These are phyloP conservation scores for Turdus rufiventris DNA, from an alignment of 2,113 vertebrate species.

Conservation along the genomic window DNA sequence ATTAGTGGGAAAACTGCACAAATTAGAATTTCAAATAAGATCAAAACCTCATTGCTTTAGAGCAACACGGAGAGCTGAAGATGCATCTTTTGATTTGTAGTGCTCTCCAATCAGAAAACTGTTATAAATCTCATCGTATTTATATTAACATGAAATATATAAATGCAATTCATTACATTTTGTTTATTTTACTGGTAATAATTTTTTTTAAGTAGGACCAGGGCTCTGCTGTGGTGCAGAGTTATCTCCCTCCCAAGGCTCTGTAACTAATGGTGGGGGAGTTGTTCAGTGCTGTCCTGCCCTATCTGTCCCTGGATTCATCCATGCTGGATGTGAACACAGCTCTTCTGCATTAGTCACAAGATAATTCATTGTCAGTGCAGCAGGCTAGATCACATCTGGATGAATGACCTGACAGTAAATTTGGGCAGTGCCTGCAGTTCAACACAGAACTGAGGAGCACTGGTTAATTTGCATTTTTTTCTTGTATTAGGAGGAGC, in stretches of 20 bases:
- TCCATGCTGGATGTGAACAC: not conserved
- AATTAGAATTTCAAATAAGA: not conserved
- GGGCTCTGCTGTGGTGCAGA: rapidly evolving
- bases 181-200: not conserved
- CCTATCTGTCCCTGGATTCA: not conserved
- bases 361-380: not conserved
- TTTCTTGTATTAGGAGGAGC: not conserved
- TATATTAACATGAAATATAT: not conserved
- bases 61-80: not conserved
- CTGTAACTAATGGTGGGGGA: not conserved
- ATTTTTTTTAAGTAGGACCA: not conserved
- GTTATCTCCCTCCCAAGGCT: not conserved
- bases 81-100: not conserved
- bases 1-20: rapidly evolving
- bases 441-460: not conserved
- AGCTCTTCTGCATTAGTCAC: not conserved
- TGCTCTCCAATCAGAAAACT: not conserved
- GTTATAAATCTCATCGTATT: not conserved
- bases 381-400: not conserved
- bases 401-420: not conserved
- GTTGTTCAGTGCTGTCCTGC: not conserved
- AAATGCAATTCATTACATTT: not conserved
- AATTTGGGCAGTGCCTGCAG: not conserved
- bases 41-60: not conserved
- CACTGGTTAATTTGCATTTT: not conserved